phyloP scores from a whole-genome alignment of 2,888 invertebrate genomes.

The Xanthorhoe designata region DNA sequence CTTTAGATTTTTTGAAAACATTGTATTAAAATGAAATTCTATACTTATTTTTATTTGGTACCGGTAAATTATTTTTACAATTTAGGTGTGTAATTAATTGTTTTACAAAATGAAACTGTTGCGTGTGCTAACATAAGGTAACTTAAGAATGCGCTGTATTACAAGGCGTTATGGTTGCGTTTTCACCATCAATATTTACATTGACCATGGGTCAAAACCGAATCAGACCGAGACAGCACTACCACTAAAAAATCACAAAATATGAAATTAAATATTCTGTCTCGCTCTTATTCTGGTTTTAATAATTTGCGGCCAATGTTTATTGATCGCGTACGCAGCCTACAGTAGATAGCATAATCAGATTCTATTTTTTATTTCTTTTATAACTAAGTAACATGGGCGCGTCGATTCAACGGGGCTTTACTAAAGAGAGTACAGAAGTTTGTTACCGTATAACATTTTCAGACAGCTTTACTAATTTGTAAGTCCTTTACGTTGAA shows the following conservation, averaged over 20 bases:
- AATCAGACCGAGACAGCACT: constrained; percentile 1
- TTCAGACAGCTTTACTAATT: constrained; percentile 79
- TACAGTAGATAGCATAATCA: constrained; percentile 38
- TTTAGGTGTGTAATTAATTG: constrained; percentile 23
- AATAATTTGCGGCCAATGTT: background rate
- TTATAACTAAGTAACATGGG: constrained; percentile 27
- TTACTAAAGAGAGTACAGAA: constrained; percentile 29
- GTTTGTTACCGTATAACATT: constrained; percentile 56
- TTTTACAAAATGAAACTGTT: constrained; percentile 27
- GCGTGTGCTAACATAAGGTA: constrained; percentile 27
- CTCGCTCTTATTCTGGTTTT: background rate
- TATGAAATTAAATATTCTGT: background rate
- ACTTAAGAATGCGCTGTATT: constrained; percentile 32
- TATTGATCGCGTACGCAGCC: constrained; percentile 14
- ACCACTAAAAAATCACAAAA: background rate
- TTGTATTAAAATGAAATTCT: constrained; percentile 15
- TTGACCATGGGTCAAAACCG: constrained; percentile 5
- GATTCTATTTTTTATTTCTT: constrained; percentile 38
- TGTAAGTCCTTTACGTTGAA: constrained; percentile 61
- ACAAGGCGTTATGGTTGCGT: constrained; percentile 48
- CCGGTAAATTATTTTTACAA: constrained; percentile 21
- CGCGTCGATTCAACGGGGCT: constrained; percentile 26
- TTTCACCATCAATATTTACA: constrained; percentile 11
- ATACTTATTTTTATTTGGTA: constrained; percentile 18
- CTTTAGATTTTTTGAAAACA: constrained; percentile 11